Conservation (phyloP, 2,113 vertebrate genomes). For the Scopus umbretta region DNA sequence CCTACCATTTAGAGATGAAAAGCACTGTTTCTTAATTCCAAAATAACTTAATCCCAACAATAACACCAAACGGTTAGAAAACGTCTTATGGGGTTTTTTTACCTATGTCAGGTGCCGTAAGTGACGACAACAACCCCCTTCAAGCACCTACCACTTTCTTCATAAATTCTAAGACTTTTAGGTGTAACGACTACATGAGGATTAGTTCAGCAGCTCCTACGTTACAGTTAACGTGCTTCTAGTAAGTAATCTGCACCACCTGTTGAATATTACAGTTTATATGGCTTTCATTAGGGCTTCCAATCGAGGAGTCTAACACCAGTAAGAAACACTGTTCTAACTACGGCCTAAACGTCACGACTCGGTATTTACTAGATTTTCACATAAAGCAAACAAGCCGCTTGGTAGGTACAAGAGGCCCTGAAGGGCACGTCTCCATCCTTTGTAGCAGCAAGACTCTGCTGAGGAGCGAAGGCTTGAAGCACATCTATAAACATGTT, state of each 20-base stretch:
- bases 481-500: not conserved
- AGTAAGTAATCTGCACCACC: not conserved
- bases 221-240: accelerated
- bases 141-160: not conserved
- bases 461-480: not conserved
- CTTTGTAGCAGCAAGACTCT: not conserved
- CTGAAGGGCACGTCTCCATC: not conserved
- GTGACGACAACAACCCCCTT: not conserved
- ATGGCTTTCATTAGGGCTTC: not conserved
- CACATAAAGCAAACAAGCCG: not conserved
- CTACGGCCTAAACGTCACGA: not conserved
- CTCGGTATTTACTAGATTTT: not conserved
- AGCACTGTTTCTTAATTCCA: not conserved
- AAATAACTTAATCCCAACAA: not conserved
- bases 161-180: not conserved
- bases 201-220: not conserved
- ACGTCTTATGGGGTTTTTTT: accelerated
- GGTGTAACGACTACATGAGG: not conserved
- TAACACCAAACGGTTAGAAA: not conserved
- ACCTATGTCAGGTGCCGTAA: not conserved
- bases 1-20: not conserved
- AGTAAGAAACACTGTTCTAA: not conserved
- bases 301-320: too few relatives aligned
- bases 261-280: not conserved
- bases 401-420: not conserved